phyloP scores from a whole-genome alignment of 2,888 invertebrate genomes.

The Tyria jacobaeae region DNA sequence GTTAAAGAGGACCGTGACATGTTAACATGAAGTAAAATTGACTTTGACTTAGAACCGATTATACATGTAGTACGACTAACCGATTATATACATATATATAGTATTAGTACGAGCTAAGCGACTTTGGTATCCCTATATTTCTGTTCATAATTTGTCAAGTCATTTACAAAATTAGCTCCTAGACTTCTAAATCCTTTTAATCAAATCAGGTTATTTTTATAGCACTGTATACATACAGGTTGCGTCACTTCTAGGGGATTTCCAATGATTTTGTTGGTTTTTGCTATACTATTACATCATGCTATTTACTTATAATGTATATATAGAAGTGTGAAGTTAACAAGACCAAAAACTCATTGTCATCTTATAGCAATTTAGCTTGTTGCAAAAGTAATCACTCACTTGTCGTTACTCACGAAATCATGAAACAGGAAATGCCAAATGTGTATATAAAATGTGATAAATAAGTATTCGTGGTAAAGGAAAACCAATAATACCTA shows the following conservation, averaged over 20 bases:
- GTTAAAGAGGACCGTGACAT: no score
- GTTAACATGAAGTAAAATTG: no score
- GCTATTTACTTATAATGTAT: background rate
- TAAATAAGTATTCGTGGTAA: background rate
- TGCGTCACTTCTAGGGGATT: background rate
- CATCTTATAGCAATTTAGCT: background rate
- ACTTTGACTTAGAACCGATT: no score
- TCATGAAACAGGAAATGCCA: background rate
- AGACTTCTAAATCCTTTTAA: no score
- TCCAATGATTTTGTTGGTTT: slow-evolving; percentile 3
- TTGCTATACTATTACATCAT: slow-evolving; percentile 6
- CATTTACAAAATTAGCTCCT: no score
- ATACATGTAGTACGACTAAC: no score
- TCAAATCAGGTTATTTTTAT: background rate
- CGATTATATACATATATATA: no score
- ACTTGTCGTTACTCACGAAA: background rate
- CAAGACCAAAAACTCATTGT: background rate
- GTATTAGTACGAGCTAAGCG: no score
- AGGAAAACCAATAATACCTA: background rate
- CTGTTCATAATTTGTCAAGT: no score
- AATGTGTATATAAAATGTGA: background rate
- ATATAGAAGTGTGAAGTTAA: background rate
- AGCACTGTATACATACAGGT: background rate
- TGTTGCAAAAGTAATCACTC: slow-evolving; percentile 1
- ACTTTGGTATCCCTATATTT: no score